Base-by-base conservation (phyloP, 1,140 invertebrate species). In the Bombus haemorrhoidalis region DNA sequence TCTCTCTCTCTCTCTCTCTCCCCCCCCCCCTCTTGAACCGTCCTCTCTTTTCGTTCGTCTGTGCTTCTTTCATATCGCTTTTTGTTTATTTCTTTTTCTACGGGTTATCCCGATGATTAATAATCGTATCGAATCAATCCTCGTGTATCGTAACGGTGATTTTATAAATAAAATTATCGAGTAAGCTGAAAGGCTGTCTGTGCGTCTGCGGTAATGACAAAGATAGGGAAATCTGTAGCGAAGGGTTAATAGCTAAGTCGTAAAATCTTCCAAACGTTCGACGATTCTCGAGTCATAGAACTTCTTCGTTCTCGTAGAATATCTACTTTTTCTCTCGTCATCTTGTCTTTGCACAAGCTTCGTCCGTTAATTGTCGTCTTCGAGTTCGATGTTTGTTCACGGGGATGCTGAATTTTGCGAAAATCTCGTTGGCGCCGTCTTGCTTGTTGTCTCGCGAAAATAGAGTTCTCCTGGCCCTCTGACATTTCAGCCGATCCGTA, bases 361-460 rank as follows among this genome's bases (percentile, higher is more conserved):
- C 8, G 6, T 15, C n/a, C 34, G 18, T 59, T 81, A 81, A 74
- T 62, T 10, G 47, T 76, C 71, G 83, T 74, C 57, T 41, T 71
- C 68, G 22, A 74, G 62, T 74, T 83, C 83, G 18, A 41, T 83
- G 71, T 81, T 86, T 90, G 68, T 62, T 83, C 80, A 34, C 25
- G 68, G 22, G 53, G 72, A 37, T 39, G 71, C 64, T 37, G 62
- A 90, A 85, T 85, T 87, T 90, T 85, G 62, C 81, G 85, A 90
- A 90, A 89, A 92, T 92, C 92, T 92, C 87, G 85, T 83, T 91
- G 91, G 91, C 90, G 91, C 87, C 84, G 64, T 85, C 82, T 81
- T 77, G 66, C 64, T 79, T 68, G 62, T 79, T 82, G 85, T 75
- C 84, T 68, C 10, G 53, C 71, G n/a, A 82, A 82, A 74, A 82